Percentiles rank a stretch among this genome's conserved stretches.
Evolutionary conservation across 2,888 invertebrate species (phyloP).

Genomic region (Chromoteleia sp.): DNA sequence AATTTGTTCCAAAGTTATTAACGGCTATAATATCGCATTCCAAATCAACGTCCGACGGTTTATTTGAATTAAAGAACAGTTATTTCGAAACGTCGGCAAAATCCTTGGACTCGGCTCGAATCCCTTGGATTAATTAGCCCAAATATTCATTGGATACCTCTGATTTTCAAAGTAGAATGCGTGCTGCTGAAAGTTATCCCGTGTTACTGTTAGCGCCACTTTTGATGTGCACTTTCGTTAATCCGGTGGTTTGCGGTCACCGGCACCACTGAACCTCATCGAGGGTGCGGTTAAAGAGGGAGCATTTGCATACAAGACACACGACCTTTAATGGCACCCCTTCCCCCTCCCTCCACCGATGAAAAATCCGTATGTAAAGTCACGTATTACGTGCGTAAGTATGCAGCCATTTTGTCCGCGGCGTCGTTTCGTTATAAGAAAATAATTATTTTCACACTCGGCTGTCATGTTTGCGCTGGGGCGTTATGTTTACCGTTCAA

Average conservation of each 20-base stretch:
- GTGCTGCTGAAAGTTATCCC: slow-evolving; percentile 59
- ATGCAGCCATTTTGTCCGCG: slow-evolving; percentile 48
- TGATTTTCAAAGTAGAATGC: slow-evolving; percentile 45
- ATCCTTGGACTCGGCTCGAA: neutral
- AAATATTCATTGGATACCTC: slow-evolving; percentile 45
- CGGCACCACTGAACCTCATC: slow-evolving; percentile 56
- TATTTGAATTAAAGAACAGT: too few species aligned
- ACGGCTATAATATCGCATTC: too few species aligned
- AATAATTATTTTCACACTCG: slow-evolving; percentile 66
- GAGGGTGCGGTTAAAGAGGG: slow-evolving; percentile 66
- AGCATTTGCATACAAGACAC: slow-evolving; percentile 61
- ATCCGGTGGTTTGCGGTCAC: slow-evolving; percentile 79
- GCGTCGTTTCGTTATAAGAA: slow-evolving; percentile 53
- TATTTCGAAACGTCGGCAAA: neutral
- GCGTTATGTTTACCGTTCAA: slow-evolving; percentile 55
- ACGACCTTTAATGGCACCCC: slow-evolving; percentile 58
- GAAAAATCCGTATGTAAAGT: slow-evolving; percentile 58
- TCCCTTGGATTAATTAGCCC: slow-evolving; percentile 37
- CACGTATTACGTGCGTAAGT: slow-evolving; percentile 66
- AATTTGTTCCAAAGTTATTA: too few species aligned
- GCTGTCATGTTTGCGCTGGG: slow-evolving; percentile 42
- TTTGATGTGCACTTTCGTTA: slow-evolving; percentile 81
- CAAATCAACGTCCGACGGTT: too few species aligned
- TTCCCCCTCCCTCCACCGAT: neutral
- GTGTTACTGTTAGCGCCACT: slow-evolving; percentile 65